Conservation (phyloP, 2,113 vertebrate species). For the Microtus richardsoni region DNA sequence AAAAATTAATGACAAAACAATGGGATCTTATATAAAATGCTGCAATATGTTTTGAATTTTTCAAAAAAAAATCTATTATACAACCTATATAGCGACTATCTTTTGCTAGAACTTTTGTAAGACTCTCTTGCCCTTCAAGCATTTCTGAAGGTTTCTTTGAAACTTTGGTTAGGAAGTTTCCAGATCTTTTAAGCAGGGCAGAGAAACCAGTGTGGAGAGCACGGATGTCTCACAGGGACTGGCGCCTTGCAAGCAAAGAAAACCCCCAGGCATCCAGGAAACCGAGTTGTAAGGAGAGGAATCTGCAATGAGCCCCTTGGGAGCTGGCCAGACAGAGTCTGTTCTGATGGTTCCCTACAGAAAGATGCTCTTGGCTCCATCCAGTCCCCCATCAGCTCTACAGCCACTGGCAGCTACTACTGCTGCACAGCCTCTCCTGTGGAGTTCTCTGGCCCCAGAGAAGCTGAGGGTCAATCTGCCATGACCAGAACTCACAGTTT, state of each 20-base stretch:
- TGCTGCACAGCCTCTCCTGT: no score
- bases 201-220: not conserved
- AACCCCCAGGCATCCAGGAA: not conserved
- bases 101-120: not conserved
- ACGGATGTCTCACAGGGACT: not conserved
- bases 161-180: not conserved
- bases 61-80: not conserved
- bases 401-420: not conserved
- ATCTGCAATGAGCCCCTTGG: not conserved
- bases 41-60: not conserved
- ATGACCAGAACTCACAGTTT: not conserved
- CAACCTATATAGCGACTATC: not conserved
- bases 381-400: not conserved
- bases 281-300: not conserved
- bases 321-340: not conserved
- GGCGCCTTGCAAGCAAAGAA: not conserved
- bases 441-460: not conserved
- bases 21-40: not conserved
- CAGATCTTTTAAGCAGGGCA: not conserved
- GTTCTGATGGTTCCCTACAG: not conserved
- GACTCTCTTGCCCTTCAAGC: not conserved
- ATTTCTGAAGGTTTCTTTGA: not conserved
- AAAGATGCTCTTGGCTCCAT: not conserved
- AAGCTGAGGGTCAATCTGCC: not conserved
- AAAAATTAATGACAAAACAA: slow-evolving; percentile 7